Evolutionary conservation across 1,140 invertebrate genomes (phyloP).

Genomic region (Heliconius congener): DNA sequence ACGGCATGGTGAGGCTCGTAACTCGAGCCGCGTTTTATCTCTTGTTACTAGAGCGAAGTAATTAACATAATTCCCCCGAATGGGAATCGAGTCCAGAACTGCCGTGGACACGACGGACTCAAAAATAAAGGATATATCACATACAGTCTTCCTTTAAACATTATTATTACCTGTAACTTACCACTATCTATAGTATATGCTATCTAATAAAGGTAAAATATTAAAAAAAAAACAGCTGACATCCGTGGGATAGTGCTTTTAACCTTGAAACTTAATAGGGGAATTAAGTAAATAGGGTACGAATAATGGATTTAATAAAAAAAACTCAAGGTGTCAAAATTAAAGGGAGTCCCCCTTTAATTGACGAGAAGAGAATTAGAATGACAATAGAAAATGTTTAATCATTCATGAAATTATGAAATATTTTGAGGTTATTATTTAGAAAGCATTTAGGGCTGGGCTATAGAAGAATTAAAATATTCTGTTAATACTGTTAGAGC

Average conservation of each 20-base stretch:
- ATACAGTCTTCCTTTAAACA: background rate
- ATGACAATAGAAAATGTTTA: slow-evolving; percentile 34
- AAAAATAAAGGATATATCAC: too few species aligned
- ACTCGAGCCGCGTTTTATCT: too few species aligned
- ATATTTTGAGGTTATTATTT: slow-evolving; percentile 23
- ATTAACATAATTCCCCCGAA: too few species aligned
- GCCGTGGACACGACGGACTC: too few species aligned
- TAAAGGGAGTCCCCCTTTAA: slow-evolving; percentile 15
- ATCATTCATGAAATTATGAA: slow-evolving; percentile 30
- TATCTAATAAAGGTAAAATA: background rate
- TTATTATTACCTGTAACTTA: background rate
- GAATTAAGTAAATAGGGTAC: slow-evolving; percentile 54
- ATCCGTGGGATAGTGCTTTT: slow-evolving; percentile 47
- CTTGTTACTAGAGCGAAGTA: too few species aligned
- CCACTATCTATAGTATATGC: background rate
- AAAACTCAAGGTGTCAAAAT: slow-evolving; percentile 43
- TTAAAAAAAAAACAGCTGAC: slow-evolving; percentile 43
- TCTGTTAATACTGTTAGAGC: background rate
- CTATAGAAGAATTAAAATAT: background rate
- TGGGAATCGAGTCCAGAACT: too few species aligned
- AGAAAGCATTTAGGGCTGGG: background rate
- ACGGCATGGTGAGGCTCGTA: too few species aligned
- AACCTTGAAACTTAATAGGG: slow-evolving; percentile 55
- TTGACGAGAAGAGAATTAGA: slow-evolving; percentile 21
- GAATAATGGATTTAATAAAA: slow-evolving; percentile 37